Base-by-base conservation (phyloP, 2,888 invertebrate species). In the Oscheius sp. region DNA sequence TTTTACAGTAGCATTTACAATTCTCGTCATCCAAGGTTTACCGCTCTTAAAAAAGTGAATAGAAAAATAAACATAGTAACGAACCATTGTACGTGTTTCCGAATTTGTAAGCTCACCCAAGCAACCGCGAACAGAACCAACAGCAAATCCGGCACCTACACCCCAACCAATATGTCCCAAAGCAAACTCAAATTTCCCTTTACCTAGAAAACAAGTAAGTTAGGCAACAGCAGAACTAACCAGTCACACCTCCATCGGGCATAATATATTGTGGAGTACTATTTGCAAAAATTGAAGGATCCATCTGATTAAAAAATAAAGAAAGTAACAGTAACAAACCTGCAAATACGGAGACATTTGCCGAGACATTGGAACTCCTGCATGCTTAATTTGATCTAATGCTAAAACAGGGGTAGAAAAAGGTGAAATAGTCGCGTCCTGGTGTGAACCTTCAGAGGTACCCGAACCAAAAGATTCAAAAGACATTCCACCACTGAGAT, bases 301-400 rank as follows among this genome's bases (percentile, higher is more conserved):
- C 84, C 77, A 83, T 81, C 83, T 83, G 33, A 33, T 51, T 8
- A 51, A 30, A 47, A 20, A 54, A 28, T 38, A 6, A 47, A 47
- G n/a, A n/a, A n/a, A n/a, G n/a, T 47, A 14, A 0, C 8, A 59
- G 36, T 20, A 59, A 30, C 50, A 12, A 38, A 81, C 82, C 70
- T 82, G 84, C 12, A 84, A 72, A 54, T 85, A 84, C 6, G 84
- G 83, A 28, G 79, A 76, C 81, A 84, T 83, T 66, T 82, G 82
- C 49, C 79, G 67, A 0, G 80, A 80, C 41, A 84, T 76, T 26
- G 81, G 80, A 4, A 84, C 81, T 50, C 81, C 82, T 12, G 83
- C 80, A 24, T 77, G 78, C 68, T 83, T 84, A 17, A 84, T 68
- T 41, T 80, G 80, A 64, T 84, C 84, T 47, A 84, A 70, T 8